Evolutionary conservation across 2,888 invertebrate species (phyloP).

Genomic region (Acleris laterana): DNA sequence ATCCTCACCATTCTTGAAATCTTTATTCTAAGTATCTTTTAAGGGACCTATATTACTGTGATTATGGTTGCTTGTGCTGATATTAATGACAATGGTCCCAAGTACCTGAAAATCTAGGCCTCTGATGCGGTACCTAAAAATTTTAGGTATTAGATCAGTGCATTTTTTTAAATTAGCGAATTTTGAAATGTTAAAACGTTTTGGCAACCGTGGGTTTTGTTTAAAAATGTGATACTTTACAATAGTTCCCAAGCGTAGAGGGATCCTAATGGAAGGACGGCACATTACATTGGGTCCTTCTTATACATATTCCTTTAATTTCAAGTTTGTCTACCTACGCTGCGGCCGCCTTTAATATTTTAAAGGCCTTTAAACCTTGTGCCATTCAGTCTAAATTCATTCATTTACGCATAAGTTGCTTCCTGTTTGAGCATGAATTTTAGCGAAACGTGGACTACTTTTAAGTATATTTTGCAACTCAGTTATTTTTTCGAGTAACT

Average conservation of each 20-base stretch:
- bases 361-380: slow-evolving; percentile 30
- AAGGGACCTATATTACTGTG: slow-evolving; percentile 68
- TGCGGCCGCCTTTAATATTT: slow-evolving; percentile 34
- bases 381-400: slow-evolving; percentile 57
- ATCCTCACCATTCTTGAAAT: slow-evolving; percentile 69
- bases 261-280: slow-evolving; percentile 68
- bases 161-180: slow-evolving; percentile 6
- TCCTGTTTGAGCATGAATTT: slow-evolving; percentile 49
- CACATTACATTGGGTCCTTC: slow-evolving; percentile 62
- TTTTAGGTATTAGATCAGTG: slow-evolving; percentile 11
- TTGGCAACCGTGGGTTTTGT: slow-evolving; percentile 27
- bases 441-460: slow-evolving; percentile 39
- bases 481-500: neutral
- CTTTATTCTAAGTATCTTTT: slow-evolving; percentile 45
- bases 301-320: slow-evolving; percentile 46
- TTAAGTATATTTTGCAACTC: neutral
- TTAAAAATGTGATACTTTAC: slow-evolving; percentile 1
- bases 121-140: slow-evolving; percentile 47
- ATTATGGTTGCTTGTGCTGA: slow-evolving; percentile 74
- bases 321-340: slow-evolving; percentile 48
- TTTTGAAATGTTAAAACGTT: slow-evolving; percentile 9
- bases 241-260: slow-evolving; percentile 49
- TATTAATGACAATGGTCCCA: slow-evolving; percentile 81
- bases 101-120: slow-evolving; percentile 74
- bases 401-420: slow-evolving; percentile 34